phyloP scores from a whole-genome alignment of 2,888 invertebrate genomes.

The Rambutsinella grinnellia region DNA sequence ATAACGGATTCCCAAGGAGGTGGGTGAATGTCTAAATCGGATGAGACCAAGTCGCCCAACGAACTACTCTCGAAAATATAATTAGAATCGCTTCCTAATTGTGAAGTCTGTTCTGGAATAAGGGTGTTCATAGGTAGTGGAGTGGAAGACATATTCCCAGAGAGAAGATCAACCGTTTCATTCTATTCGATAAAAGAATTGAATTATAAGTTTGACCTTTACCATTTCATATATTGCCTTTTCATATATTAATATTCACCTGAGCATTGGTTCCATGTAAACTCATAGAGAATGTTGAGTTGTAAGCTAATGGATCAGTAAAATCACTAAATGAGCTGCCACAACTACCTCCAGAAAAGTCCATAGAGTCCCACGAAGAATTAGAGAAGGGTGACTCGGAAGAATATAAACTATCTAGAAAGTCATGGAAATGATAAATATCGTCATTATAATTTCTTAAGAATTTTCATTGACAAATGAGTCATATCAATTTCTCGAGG shows the following conservation, averaged over 20 bases:
- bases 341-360: slow-evolving; percentile 15
- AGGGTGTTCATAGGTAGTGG: slow-evolving; percentile 17
- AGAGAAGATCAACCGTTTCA: not conserved
- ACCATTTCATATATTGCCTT: too few relatives aligned
- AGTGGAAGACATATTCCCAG: not conserved
- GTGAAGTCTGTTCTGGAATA: too few relatives aligned
- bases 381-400: slow-evolving; percentile 39
- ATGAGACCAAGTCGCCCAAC: slow-evolving; percentile 24
- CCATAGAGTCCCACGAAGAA: slow-evolving; percentile 44
- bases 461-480: too few relatives aligned
- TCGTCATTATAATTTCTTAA: too few relatives aligned
- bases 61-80: slow-evolving; percentile 7
- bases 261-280: slow-evolving; percentile 4
- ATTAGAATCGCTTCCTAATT: slow-evolving; percentile 14
- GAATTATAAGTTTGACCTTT: too few relatives aligned
- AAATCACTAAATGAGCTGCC: slow-evolving; percentile 19
- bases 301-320: slow-evolving; percentile 26
- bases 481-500: too few relatives aligned
- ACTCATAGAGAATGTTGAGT: too few relatives aligned
- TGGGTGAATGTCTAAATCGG: slow-evolving; percentile 15
- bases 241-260: too few relatives aligned
- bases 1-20: slow-evolving; percentile 18
- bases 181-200: not conserved
- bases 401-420: not conserved
- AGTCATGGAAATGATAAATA: too few relatives aligned